Evolutionary conservation across 2,888 invertebrate species (phyloP).

Genomic region (Gymnoscelis rufifasciata): DNA sequence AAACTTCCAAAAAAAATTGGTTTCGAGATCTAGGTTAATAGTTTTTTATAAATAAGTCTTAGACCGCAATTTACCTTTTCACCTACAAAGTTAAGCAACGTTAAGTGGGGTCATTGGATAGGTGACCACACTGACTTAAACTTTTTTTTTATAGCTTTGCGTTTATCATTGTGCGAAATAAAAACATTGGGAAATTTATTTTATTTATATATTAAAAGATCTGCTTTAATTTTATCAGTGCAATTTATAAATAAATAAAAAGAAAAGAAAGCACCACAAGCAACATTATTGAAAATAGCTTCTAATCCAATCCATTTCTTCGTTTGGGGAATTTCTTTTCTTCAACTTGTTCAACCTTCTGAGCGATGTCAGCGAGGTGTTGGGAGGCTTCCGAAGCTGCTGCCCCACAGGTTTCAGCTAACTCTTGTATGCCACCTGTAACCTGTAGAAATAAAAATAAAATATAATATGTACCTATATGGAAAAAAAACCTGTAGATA

Average conservation of each 20-base stretch:
- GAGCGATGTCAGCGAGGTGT: conserved; percentile 57
- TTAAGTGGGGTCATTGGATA: no score
- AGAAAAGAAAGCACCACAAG: conserved; percentile 17
- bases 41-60: no score
- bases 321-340: conserved; percentile 60
- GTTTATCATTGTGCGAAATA: no score
- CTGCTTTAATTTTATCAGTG: conserved; percentile 31
- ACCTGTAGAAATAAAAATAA: conserved; percentile 41
- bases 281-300: neutral
- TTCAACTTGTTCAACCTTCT: conserved; percentile 62
- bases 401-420: conserved; percentile 65
- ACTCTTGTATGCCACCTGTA: conserved; percentile 61
- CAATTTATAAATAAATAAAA: conserved; percentile 15
- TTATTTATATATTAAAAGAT: conserved; percentile 12
- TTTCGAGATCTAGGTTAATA: no score
- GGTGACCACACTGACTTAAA: no score
- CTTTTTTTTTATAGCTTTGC: no score
- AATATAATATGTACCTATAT: no score
- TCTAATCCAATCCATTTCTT: conserved; percentile 67
- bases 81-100: no score
- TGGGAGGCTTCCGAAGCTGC: conserved; percentile 64
- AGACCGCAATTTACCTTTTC: no score
- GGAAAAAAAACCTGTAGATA: no score
- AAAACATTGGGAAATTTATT: no score
- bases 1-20: no score